Evolutionary conservation across 2,113 vertebrate genomes (phyloP), one percentile per base, ranked within the genome.

Genomic region (Nanorana parkeri): DNA sequence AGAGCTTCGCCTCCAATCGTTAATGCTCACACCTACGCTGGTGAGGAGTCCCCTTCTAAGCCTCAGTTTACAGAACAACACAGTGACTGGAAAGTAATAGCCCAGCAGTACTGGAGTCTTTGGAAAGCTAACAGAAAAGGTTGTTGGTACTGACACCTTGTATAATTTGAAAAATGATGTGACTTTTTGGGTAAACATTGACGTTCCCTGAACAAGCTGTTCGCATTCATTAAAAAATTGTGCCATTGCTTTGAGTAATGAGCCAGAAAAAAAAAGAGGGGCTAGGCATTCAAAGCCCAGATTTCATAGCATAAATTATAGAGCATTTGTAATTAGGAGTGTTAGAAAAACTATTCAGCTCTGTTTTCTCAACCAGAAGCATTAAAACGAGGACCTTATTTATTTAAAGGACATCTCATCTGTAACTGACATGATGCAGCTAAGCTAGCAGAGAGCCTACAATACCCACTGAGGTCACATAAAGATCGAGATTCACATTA

Each of bases 161-260:
- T 90, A 78, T 89, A 89, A 87, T 63, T 85, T 90, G 87, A 91
- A 89, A 91, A 90, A 90, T 89, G 84, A 88, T 88, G 87, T 88
- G 86, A 87, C 84, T 88, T 88, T 78, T 89, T 86, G 67, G 54
- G 67, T 87, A 91, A 91, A 91, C 84, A 88, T 0, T 78, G 87
- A 32, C 77, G 78, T 88, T 86, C 84, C 88, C 86, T 89, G 87
- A 90, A 88, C 80, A 21, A 71, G 68, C 86, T 88, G 85, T 88
- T 90, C 86, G 87, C 86, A 89, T 90, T 87, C 89, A 88, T 91
- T 90, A 89, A 86, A 83, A 88, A 85, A 84, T 84, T 84, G 79
- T 84, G 88, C 83, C 86, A 84, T 75, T 77, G 73, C 68, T 68
- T 77, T 86, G 52, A 79, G 83, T 89, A 87, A 88, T 91, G 87